Evolutionary conservation across 2,888 invertebrate species (phyloP), one percentile per base, ranked within the genome.

Genomic region (Eucera pruinosa): DNA sequence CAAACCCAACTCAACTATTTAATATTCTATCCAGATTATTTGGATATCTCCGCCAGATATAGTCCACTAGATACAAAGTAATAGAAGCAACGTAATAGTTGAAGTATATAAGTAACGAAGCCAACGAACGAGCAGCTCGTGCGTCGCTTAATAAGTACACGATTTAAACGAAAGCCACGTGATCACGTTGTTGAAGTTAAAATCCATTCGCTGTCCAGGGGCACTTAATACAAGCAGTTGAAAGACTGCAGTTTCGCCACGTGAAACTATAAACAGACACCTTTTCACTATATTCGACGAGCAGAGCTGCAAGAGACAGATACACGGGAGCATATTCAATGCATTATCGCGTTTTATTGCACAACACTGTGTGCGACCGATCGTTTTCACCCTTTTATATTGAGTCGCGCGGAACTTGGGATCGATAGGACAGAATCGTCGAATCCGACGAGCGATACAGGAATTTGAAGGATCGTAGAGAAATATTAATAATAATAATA

Each of bases 251-350:
- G 69, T 80, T 73, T 77, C 58, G 64, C 55, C 76, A 82, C 48
- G 47, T 23, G 43, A 33, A 57, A 48, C 25, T 78, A 57, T 47
- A 54, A 55, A 57, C 65, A 41, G 23, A 39, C 18, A 5, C 20
- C 33, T 39, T 65, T 62, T 69, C 65, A 9, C 39, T 36, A 55
- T 52, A 60, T 76, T 71, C 55, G 66, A 81, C 52, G 47, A 76
- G 62, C 50, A 27, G 25, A n/a, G 18, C 65, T 74, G 75, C 71
- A 7, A 15, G 15, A 9, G 78, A 83, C 83, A 73, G 78, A 55
- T 73, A 54, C 48, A 54, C 50, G 45, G 45, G 23, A 18, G 23
- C 55, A 23, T 45, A 54, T 58, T 45, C 58, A 54, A 36, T 65
- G 47, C 33, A 33, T 75, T 68, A 66, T 74, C 52, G 23, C 45